Base-by-base conservation (phyloP, 2,888 invertebrate genomes). In the Tenthredo notha region DNA sequence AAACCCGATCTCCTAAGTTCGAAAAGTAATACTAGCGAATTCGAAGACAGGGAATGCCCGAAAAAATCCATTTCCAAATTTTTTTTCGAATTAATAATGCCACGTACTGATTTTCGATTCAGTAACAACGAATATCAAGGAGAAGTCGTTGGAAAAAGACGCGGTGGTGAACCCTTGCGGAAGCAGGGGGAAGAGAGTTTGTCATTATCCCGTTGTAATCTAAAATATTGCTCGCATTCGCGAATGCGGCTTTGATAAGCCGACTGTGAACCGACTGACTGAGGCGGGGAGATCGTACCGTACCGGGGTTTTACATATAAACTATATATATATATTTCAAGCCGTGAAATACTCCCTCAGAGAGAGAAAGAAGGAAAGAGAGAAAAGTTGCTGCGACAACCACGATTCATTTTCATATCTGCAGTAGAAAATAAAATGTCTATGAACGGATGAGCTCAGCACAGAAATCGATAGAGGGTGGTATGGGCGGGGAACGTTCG, bases 131-230 rank as follows among this genome's bases (percentile, higher is more conserved):
- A 7, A 21, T 40, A 18, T 21, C 40, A 12, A 21, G n/a, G 37
- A n/a, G 72, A 33, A 77, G 54, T 77, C 77, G 54, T 77, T 77
- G 29, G 50, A 18, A 10, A 54, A 77, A 29, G 29, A 33, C 54
- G 25, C 50, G 50, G 54, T 18, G 15, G 67, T 67, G 7, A 67
- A 25, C 67, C 25, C 33, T 33, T 25, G 67, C 29, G 29, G 18
- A 33, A 67, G 5, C 33, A 12, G 33, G 67, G 29, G 29, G n/a
- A 33, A 67, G 33, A 37, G 37, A 29, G n/a, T 10, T 50, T 25
- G 43, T 83, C 83, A 50, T 83, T 83, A 67, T 70, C 21, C 47
- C 67, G 83, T 67, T 83, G 65, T 83, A 67, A 83, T 83, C 50
- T 65, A 43, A 67, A 83, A 83, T 70, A 83, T 67, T 18, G 83